A percentile compares a stretch with the other conserved stretches of the same genome.
These are phyloP conservation scores for Ifrita kowaldi DNA, from an alignment of 2,113 vertebrate genomes.

Conservation along the genomic window DNA sequence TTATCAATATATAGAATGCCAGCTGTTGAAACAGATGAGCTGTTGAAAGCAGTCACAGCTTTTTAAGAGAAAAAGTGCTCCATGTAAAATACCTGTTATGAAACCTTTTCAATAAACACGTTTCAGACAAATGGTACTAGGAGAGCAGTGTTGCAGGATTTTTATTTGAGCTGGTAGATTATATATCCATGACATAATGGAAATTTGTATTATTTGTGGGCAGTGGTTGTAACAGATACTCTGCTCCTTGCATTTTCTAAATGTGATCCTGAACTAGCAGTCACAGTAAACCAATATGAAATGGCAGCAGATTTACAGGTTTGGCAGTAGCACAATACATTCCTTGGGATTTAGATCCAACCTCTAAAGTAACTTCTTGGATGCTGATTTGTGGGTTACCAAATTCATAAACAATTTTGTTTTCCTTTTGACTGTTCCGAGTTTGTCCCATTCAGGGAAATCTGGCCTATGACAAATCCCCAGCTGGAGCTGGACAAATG, in stretches of 20 bases:
- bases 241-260: constrained; percentile 12
- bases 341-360: not conserved
- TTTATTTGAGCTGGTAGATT: constrained; percentile 8
- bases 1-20: not conserved
- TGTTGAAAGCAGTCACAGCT: not conserved
- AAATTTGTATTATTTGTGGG: constrained; percentile 17
- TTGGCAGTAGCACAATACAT: constrained; percentile 35
- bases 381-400: constrained; percentile 13
- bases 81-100: not conserved
- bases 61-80: not conserved
- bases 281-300: constrained; percentile 8
- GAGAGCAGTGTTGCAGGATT: not conserved
- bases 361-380: not conserved
- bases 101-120: not conserved
- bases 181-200: constrained; percentile 7
- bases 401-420: not conserved
- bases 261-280: not conserved
- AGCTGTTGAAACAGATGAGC: not conserved
- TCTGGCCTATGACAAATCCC: not conserved
- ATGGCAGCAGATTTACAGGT: constrained; percentile 13
- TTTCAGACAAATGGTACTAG: not conserved
- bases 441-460: not conserved
- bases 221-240: constrained; percentile 12
- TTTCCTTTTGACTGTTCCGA: not conserved
- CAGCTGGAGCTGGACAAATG: not conserved